Evolutionary conservation across 2,797 vertebrate genomes (phyloP), one percentile per base, ranked within the genome.

Genomic region (Etheostoma perlongum): DNA sequence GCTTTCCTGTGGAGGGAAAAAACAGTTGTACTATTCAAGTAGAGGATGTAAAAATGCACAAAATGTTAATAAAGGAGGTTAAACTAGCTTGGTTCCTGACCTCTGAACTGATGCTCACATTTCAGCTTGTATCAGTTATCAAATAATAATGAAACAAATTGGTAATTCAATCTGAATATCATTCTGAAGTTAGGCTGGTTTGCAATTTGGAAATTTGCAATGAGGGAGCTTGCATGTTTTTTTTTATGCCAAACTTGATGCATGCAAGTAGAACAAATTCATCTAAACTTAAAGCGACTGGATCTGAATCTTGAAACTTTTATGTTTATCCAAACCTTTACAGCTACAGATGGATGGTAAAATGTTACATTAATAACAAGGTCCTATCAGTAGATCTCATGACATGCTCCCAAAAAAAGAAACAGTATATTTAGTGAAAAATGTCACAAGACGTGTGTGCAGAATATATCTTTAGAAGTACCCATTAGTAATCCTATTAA

Each of bases 1-100:
- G 90, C 87, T 94, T 88, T 95, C 94, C 95, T 96, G 81, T 69
- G 53, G 81, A 76, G 36, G 67, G 30, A 30, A 14, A 40, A 71
- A 65, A 67, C 16, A 76, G 60, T 13, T 73, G 78, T n/a, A 76
- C 52, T 62, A 44, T 46, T 25, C 21, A 44, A 60, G 55, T 1
- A 55, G 59, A 52, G 19, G 1, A 52, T 12, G 36, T 2, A 11
- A 40, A 40, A 11, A 40, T 40, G 36, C 2, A 40, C 4, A 10
- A 40, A 40, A 40, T 44, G 11, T 33, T 27, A n/a, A 4, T 27
- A 60, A 55, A 0, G 14, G 5, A 53, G 1, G 25, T 70, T 51
- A n/a, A 71, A 36, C 9, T 4, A 49, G 33, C 40, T 10, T 33
- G 6, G 14, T 40, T 42, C 4, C 21, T 36, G 36, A 67, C 25